A percentile compares a stretch with the other conserved stretches of the same genome.
Evolutionary conservation across 2,113 vertebrate species (phyloP).

Genomic region (Cyprinodon tularosa): DNA sequence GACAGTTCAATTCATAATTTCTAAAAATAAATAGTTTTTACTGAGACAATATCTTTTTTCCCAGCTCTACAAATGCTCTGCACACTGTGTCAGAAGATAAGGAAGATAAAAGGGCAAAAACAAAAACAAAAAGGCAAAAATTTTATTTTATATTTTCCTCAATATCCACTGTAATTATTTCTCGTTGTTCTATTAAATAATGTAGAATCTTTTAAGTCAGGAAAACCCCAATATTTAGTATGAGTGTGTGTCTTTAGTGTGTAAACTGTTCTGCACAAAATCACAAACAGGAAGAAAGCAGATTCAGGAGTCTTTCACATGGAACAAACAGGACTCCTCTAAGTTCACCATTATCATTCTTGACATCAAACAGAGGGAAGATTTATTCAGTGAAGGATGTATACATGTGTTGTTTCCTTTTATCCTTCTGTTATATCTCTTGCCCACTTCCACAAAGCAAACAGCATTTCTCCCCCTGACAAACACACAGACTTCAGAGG

Average conservation of each 20-base stretch:
- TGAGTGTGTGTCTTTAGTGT: background rate
- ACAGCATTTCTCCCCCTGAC: slow-evolving; percentile 49
- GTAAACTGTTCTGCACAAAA: background rate
- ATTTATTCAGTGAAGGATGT: slow-evolving; percentile 55
- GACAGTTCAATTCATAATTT: too few species aligned
- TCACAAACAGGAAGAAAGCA: background rate
- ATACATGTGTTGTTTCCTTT: slow-evolving; percentile 61
- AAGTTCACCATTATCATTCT: slow-evolving; percentile 21
- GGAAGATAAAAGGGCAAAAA: too few species aligned
- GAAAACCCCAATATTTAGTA: background rate
- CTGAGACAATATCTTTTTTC: too few species aligned
- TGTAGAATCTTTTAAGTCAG: background rate
- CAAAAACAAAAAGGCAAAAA: too few species aligned
- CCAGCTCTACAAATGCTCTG: too few species aligned
- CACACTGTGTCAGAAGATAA: too few species aligned
- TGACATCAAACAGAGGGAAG: slow-evolving; percentile 38
- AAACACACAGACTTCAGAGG: slow-evolving; percentile 70
- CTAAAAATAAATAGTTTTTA: too few species aligned
- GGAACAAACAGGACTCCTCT: slow-evolving; percentile 24
- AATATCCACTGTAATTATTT: too few species aligned
- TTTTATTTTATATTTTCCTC: too few species aligned
- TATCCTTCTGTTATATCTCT: slow-evolving; percentile 54
- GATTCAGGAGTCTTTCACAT: slow-evolving; percentile 5
- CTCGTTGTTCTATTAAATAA: background rate
- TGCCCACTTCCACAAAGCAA: slow-evolving; percentile 53